These are phyloP conservation scores for Syngnathus rostellatus DNA, from an alignment of 2,797 vertebrate genomes.

Conservation along the genomic window DNA sequence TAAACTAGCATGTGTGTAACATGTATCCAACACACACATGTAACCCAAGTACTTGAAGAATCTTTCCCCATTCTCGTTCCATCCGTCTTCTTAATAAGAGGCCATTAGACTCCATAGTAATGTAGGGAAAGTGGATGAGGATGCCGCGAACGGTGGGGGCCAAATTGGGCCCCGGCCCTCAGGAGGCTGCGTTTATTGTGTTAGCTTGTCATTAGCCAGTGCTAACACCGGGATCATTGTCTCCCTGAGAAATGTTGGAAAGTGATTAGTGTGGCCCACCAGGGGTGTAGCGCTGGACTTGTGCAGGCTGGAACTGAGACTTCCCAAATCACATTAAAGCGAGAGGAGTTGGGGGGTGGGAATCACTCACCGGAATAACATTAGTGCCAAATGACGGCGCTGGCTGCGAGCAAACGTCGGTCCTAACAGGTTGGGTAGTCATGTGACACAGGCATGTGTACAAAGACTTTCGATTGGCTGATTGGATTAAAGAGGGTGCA, in stretches of 20 bases:
- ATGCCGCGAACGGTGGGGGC: conserved; percentile 55
- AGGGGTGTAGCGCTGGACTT: conserved; percentile 57
- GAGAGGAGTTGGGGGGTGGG: conserved; percentile 23
- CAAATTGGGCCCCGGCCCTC: conserved; percentile 50
- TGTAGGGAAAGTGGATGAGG: conserved; percentile 69
- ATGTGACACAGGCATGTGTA: conserved; percentile 56
- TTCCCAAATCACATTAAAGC: conserved; percentile 72
- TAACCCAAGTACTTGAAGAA: conserved; percentile 61
- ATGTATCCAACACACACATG: conserved; percentile 40
- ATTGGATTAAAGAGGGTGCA: conserved; percentile 68
- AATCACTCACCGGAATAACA: conserved; percentile 60
- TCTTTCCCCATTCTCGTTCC: conserved; percentile 46
- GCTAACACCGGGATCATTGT: conserved; percentile 78
- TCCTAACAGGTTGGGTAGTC: conserved; percentile 51
- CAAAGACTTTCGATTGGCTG: conserved; percentile 64
- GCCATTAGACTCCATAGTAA: conserved; percentile 72
- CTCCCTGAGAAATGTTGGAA: conserved; percentile 75
- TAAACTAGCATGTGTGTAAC: conserved; percentile 25
- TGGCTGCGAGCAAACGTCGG: conserved; percentile 15
- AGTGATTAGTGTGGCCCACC: conserved; percentile 70
- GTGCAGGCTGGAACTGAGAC: conserved; percentile 58
- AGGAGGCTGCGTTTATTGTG: conserved; percentile 65
- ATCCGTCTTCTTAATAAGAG: conserved; percentile 68
- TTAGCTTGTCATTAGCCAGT: conserved; percentile 75
- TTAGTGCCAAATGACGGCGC: conserved; percentile 64